Percentiles rank a stretch among this genome's conserved stretches.
phyloP scores from a whole-genome alignment of 2,888 invertebrate genomes.

The Synergus itoensis region DNA sequence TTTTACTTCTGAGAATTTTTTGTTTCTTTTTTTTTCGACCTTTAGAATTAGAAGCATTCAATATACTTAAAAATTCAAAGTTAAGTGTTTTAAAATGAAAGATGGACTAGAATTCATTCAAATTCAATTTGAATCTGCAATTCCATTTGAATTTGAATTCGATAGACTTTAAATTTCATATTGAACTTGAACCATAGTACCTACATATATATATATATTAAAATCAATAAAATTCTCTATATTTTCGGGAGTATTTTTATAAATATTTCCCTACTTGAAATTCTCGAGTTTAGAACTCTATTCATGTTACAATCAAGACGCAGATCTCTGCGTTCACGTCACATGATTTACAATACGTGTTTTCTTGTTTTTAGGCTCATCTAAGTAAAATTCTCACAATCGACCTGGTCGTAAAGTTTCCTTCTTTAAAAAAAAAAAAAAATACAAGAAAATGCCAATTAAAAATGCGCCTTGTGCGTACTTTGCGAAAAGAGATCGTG shows the following conservation, averaged over 20 bases:
- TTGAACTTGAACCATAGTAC: background rate
- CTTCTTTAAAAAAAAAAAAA: background rate
- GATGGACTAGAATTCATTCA: background rate
- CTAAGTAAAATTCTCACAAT: slow-evolving; percentile 23
- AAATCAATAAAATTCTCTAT: slow-evolving; percentile 1
- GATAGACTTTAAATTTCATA: background rate
- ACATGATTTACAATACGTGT: background rate
- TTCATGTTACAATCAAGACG: background rate
- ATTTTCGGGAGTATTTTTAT: no score
- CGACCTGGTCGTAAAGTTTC: background rate
- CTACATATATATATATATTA: background rate
- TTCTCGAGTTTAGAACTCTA: background rate
- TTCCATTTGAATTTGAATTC: background rate
- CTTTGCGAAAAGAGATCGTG: slow-evolving; percentile 35
- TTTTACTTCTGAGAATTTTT: background rate
- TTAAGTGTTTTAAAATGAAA: background rate
- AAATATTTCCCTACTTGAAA: no score
- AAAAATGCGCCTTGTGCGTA: slow-evolving; percentile 39
- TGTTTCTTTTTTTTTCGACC: background rate
- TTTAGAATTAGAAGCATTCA: background rate
- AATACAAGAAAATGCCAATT: slow-evolving; percentile 32
- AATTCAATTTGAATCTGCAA: background rate
- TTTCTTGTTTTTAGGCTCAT: slow-evolving; percentile 17
- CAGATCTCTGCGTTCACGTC: slow-evolving; percentile 18
- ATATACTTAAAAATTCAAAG: background rate